phyloP scores from a whole-genome alignment of 1,140 invertebrate species.

The Zaprionus africanus region DNA sequence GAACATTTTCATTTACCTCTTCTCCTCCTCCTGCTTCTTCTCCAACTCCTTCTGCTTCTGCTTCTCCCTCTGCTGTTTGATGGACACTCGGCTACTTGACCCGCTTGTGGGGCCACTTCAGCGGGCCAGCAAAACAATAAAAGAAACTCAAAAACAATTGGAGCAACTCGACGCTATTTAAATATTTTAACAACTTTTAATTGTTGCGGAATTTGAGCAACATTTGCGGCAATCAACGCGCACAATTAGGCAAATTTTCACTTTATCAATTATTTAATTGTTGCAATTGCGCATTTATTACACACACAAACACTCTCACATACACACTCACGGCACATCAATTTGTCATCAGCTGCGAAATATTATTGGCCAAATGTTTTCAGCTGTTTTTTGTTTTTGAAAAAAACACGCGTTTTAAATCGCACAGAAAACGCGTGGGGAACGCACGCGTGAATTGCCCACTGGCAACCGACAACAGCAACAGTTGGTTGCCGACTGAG shows the following conservation, averaged over 20 bases:
- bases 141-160: conserved; percentile 48
- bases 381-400: conserved; percentile 8
- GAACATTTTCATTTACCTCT: conserved; percentile 74
- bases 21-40: conserved; percentile 16
- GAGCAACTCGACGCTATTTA: conserved; percentile 51
- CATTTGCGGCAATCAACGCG: conserved; percentile 74
- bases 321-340: conserved; percentile 19
- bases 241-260: conserved; percentile 63
- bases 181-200: conserved; percentile 58
- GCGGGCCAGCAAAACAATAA: conserved; percentile 27
- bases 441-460: not conserved
- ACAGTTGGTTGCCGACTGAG: conserved; percentile 79
- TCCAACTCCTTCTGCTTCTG: conserved; percentile 17
- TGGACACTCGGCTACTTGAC: conserved; percentile 65
- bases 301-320: conserved; percentile 22
- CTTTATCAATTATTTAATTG: conserved; percentile 26
- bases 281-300: conserved; percentile 24
- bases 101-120: conserved; percentile 50
- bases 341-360: conserved; percentile 48
- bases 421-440: not conserved
- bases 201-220: conserved; percentile 73
- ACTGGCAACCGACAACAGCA: conserved; percentile 52
- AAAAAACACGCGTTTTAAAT: conserved; percentile 8
- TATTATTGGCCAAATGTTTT: conserved; percentile 47
- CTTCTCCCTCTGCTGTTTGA: not conserved